Base-by-base conservation (phyloP, 2,797 vertebrate genomes). In the Numenius phaeopus region DNA sequence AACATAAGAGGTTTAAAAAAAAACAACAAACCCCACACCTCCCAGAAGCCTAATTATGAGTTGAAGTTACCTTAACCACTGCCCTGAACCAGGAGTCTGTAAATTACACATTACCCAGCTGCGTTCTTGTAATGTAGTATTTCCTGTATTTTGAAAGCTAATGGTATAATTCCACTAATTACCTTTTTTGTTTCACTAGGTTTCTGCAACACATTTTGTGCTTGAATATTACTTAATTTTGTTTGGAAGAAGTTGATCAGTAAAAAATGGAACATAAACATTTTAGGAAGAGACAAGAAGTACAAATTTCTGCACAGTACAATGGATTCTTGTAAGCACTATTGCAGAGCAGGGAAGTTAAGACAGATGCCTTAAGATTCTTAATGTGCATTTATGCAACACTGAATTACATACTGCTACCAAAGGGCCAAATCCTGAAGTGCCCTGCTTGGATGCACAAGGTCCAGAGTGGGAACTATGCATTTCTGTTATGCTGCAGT, bases 281-380 rank as follows among this genome's bases (percentile, higher is more conserved):
- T 95, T 92, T 96, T 98, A 94, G 89, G 95, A 98, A 98, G 97
- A 97, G 94, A 83, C 80, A 97, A 96, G 69, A 96, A 95, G 97
- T 78, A 94, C 86, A 96, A 94, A 90, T 92, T 94, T 98, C 95
- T 97, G 90, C 96, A 91, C 94, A 94, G 95, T 95, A 96, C 40
- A 50, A 54, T 76, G 96, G 97, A 96, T 89, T 93, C 90, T 96
- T 96, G 95, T 97, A 97, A 96, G 97, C 89, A 94, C 94, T 97
- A 90, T 95, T 96, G 85, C 96, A 96, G 94, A 97, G 94, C 94
- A 93, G 98, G 97, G 96, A 97, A 93, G 92, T 96, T 94, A 96
- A 96, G 95, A 98, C 95, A 95, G 97, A 98, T 98, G 98, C 98
- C 98, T 98, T 98, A 98, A 97, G 94, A 97, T 98, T 94, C 97